Base-by-base conservation (phyloP, 2,113 vertebrate genomes). In the Rhadina sibilatrix region DNA sequence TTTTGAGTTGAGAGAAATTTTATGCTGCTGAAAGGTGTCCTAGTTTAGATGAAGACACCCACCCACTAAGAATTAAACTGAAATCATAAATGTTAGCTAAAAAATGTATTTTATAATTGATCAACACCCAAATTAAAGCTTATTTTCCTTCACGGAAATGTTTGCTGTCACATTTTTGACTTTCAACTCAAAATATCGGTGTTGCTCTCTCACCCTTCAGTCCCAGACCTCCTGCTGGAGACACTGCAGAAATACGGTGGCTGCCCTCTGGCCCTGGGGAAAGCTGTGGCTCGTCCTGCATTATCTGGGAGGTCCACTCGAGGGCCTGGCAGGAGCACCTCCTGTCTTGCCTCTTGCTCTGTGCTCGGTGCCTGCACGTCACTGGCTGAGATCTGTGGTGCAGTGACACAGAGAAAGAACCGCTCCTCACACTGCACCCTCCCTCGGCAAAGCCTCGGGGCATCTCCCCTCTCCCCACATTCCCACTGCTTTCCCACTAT, bases 401-500 rank as follows among this genome's bases (percentile, higher is more conserved):
- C 76, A 24, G 10, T 25, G 64, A 25, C 37, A 9, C 11, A 5
- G 47, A 27, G 66, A 15, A 47, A 3, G 22, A 54, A 12, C 19
- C 0, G 5, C 46, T 93, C 21, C n/a, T 17, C 37, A 17, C 2
- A 0, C 63, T 7, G 15, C 7, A 4, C 12, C 24, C 33, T 11
- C 17, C 27, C 81, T 66, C 38, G 13, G 50, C 60, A 75, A 78
- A 53, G 11, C 37, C 38, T 17, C 24, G 3, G 23, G 69, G 46
- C 25, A 8, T 24, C 33, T 63, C 27, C 24, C 9, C 38, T 10
- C 2, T 35, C 40, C 35, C n/a, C 0, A 0, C 1, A 3, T 28
- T 54, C 71, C 74, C 15, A 7, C 49, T 3, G 10, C 74, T 21
- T 44, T 35, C 38, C 38, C 49, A 2, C 37, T 27, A 0, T 2